Evolutionary conservation across 2,888 invertebrate species (phyloP).

Genomic region (Lepidochitona cinerea): DNA sequence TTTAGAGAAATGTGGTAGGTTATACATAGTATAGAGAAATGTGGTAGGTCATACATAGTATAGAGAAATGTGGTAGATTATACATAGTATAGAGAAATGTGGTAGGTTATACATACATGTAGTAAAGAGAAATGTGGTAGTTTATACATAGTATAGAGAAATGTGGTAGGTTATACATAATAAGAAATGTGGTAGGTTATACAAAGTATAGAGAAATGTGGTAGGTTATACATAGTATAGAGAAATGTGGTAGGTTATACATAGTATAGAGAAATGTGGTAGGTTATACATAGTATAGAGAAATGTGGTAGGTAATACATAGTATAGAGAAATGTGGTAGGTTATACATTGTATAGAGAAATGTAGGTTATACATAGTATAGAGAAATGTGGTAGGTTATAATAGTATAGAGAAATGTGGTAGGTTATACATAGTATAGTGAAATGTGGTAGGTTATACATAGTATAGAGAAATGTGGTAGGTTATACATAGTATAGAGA

Average conservation of each 20-base stretch:
- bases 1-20: background rate
- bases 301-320: background rate
- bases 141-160: too few relatives aligned
- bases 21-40: background rate
- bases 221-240: slow-evolving; percentile 71
- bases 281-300: background rate
- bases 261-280: background rate
- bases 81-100: too few relatives aligned
- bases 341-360: background rate
- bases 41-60: too few relatives aligned
- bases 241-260: background rate
- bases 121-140: too few relatives aligned
- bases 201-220: slow-evolving; percentile 91
- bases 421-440: background rate
- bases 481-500: too few relatives aligned
- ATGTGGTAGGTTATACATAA: too few relatives aligned
- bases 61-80: too few relatives aligned
- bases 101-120: too few relatives aligned
- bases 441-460: background rate
- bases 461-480: background rate
- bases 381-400: background rate
- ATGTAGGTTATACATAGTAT: background rate
- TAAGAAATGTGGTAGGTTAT: too few relatives aligned
- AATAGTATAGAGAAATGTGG: background rate
- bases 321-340: background rate